Base-by-base conservation (phyloP, 2,113 vertebrate species). In the Eclectus roratus region DNA sequence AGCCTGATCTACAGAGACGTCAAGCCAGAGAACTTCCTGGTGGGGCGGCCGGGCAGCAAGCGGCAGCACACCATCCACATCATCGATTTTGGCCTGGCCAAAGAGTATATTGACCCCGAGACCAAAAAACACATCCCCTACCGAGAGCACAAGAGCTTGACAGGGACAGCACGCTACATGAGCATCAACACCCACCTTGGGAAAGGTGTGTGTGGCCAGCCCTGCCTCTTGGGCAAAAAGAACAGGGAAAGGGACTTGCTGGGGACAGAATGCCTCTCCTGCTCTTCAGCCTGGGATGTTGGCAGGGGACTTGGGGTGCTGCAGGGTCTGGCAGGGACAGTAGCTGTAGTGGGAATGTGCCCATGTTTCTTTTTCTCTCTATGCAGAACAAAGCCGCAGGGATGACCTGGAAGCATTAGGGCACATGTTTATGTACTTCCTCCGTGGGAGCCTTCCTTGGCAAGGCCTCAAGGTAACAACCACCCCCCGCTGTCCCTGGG, bases 41-140 rank as follows among this genome's bases (percentile, higher is more conserved):
- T 99, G 91, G 99, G 99, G 65, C 98, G 99, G 64, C 99, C 99
- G 7, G 99, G 99, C 77, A 99, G 98, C 98, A 99, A 99, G 97
- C 97, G 99, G 94, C 99, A 99, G 95, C 99, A 99, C 96, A 99
- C 99, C 94, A 99, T 99, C 97, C 99, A 99, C 98, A 99, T 99
- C 96, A 99, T 99, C 8, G 99, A 99, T 98, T 99, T 99, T 93
- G 99, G 99, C 97, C 98, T 99, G 98, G 99, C 99, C 98, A 99
- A 99, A 98, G 99, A 99, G 97, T 99, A 99, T 96, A 99, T 99
- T 31, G 99, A 99, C 98, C 99, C 99, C 0, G 99, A 99, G 99
- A 99, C 99, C 98, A 99, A 99, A 99, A 99, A 99, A 98, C 99
- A 99, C 98, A 99, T 99, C 98, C 99, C 99, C 4, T 99, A 99